Percentiles rank a stretch among this genome's conserved stretches.
These are phyloP conservation scores for Antennarius maculatus DNA, from an alignment of 2,797 vertebrate species.

Conservation along the genomic window DNA sequence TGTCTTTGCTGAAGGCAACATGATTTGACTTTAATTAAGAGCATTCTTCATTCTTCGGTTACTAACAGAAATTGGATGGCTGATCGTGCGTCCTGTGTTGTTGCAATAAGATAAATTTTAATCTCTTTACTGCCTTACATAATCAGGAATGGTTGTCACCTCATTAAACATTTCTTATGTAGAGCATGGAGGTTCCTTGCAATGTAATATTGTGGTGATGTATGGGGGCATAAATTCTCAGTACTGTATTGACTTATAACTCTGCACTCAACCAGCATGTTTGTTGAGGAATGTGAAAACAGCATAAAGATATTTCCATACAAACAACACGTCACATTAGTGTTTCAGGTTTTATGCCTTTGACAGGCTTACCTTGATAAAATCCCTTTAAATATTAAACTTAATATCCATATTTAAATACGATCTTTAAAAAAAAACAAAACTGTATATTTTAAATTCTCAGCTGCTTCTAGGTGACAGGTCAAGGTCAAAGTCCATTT, in stretches of 20 bases:
- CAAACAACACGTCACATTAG: slow-evolving; percentile 48
- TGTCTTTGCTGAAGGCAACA: slow-evolving; percentile 15
- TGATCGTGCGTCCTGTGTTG: neutral
- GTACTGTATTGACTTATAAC: neutral
- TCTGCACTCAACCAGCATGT: slow-evolving; percentile 24
- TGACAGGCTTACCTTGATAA: slow-evolving; percentile 12
- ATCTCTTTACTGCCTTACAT: neutral
- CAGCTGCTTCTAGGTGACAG: slow-evolving; percentile 6
- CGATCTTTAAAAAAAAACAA: no score
- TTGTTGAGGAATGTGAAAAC: slow-evolving; percentile 26
- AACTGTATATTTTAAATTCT: neutral
- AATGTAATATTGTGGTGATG: neutral
- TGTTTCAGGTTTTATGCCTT: slow-evolving; percentile 20
- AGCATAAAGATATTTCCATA: slow-evolving; percentile 62
- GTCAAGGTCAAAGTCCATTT: neutral
- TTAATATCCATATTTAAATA: no score
- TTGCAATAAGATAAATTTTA: slow-evolving; percentile 8
- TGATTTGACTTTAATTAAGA: no score
- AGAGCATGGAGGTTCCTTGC: neutral
- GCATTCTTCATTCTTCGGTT: no score
- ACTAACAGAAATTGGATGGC: no score
- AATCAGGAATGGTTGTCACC: slow-evolving; percentile 4
- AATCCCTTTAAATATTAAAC: neutral
- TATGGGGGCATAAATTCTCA: slow-evolving; percentile 17
- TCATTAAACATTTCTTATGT: neutral